Base-by-base conservation (phyloP, 2,113 vertebrate species). In the Tonatia bakeri region DNA sequence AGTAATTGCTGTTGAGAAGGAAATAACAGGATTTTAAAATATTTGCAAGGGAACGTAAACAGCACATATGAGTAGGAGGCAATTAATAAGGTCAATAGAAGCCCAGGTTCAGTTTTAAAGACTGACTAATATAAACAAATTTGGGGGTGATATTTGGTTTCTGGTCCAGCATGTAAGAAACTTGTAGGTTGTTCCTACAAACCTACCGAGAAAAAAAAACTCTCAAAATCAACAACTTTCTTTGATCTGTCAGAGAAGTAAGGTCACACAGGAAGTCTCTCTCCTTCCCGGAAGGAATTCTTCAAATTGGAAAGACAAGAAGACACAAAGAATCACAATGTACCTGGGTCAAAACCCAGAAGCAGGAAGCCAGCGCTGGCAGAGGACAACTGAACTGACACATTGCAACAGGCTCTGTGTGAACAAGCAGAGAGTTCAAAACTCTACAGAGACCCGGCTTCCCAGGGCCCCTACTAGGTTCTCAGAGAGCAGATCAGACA, bases 1-100 rank as follows among this genome's bases (percentile, higher is more conserved):
- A 96, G 91, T 95, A 96, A 89, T 67, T 59, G 17, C n/a, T 47
- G 47, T 26, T 88, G 17, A 75, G n/a, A 96, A 87, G 52, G 67
- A 72, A 90, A 87, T 24, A 61, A 45, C 12, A 59, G 26, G 28
- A 93, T 94, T 91, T 90, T 19, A 92, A 95, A 97, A 52, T 7
- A 9, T 92, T 89, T 83, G 14, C 89, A 31, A 83, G 90, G 56
- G 45, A 95, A 96, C 4, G 43, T 61, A 96, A 97, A 75, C 5
- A 79, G 50, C 9, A 11, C 77, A 3, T 56, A 1, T 84, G 69
- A 85, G 56, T 40, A 14, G 1, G 22, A 64, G 10, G 43, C 2
- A 12, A 33, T 56, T 43, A 90, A 38, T 6, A n/a, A 88, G n/a
- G 31, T 59, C 69, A 50, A 0, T 7, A 50, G 64, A 72, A 88